Evolutionary conservation across 2,797 vertebrate genomes (phyloP), one percentile per base, ranked within the genome.

Genomic region (Neosilurus mollespiculum): DNA sequence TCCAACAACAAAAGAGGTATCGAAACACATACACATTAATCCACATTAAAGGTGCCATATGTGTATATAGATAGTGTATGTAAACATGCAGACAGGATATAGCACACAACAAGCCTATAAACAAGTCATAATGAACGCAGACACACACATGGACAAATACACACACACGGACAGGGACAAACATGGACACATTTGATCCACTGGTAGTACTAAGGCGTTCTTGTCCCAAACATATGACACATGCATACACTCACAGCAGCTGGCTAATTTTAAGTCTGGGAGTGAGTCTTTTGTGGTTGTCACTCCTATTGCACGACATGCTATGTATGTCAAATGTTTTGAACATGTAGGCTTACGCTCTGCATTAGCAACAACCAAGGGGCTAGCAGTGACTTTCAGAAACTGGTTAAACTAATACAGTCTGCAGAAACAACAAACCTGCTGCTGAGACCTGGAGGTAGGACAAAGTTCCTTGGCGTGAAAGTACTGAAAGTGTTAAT

Each of bases 321-420:
- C 93, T 95, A 43, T 43, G 43, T 43, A 93, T 95, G 92, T 91
- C 92, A 94, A 94, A 91, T 93, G 93, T 95, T 91, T 94, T 93
- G 93, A 94, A 92, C 93, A 43, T 85, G 85, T 90, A 89, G 90
- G 85, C 73, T 90, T 86, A 88, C 90, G 89, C 89, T 88, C 89
- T 93, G 93, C 93, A 92, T 95, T 95, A 93, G 92, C 88, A 81
- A 81, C 86, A 86, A 89, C 87, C 91, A 92, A 92, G 93, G 88
- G 92, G 91, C 85, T 91, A 91, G 90, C 87, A 92, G 88, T 92
- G 88, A 88, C 82, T 79, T 69, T 77, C 62, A 81, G 84, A 84
- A 88, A 89, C 92, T 89, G 90, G 90, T 91, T 92, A 87, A 80
- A 90, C 87, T 91, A 81, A 88, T 89, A 75, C 86, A 89, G 89